Base-by-base conservation (phyloP, 1,140 invertebrate species). In the Stenopsyche tienmushanensis region DNA sequence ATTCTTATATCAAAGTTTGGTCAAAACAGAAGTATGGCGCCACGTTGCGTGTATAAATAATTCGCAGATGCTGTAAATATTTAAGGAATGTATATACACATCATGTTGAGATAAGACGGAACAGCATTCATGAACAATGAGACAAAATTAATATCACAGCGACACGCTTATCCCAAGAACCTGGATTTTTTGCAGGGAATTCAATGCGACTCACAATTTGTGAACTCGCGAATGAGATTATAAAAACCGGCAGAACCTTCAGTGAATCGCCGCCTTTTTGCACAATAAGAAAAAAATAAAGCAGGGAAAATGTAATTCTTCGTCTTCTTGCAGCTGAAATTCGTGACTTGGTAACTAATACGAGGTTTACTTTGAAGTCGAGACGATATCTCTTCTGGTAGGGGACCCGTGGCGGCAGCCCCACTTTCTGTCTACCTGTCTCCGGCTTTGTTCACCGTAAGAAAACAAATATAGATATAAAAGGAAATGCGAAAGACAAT, bases 261-360 rank as follows among this genome's bases (percentile, higher is more conserved):
- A n/a, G 29, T 34, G 29, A 34, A 34, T 34, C 5, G 21, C 10
- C 18, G 21, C 3, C 17, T 50, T 50, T 50, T 50, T 50, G 41
- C 18, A 13, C 13, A 3, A 17, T 52, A 5, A 52, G 24, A 21
- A 55, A 47, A 49, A 50, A 47, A 58, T 58, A 58, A 65, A 65
- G 5, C 21, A n/a, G 24, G 44, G 8, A 21, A 49, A 65, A 58
- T 58, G 55, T 58, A 58, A 58, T 58, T 39, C 41, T 58, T 39
- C 21, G 15, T 41, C 50, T 17, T 45, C 8, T 58, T 44, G 24
- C 26, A 45, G 63, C 42, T 9, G 17, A 24, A 58, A 23, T 50
- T 50, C 63, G 63, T 65, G 63, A 65, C 63, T 58, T 44, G 63
- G 44, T 45, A 57, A 49, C 63, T 58, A 58, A 65, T 65, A 57